Base-by-base conservation (phyloP, 2,113 vertebrate genomes). In the Calidris pugnax region DNA sequence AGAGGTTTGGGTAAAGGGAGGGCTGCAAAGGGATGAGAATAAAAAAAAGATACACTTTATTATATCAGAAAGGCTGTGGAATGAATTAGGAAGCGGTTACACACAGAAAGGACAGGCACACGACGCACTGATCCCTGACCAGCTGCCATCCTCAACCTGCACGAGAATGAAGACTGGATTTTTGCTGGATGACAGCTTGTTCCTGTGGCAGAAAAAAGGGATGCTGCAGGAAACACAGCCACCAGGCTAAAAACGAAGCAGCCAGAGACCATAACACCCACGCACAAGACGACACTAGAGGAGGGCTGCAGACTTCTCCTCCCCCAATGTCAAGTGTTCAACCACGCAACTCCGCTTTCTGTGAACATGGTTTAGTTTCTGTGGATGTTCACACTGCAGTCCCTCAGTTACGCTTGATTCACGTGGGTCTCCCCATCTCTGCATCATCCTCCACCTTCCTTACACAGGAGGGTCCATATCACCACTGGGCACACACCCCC, bases 1-100 rank as follows among this genome's bases (percentile, higher is more conserved):
- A 32, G 97, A 96, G 19, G 97, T 98, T 87, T 98, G 97, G 47
- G 97, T 83, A 92, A 97, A 98, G 23, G 96, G 93, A 55, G 98
- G 97, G 81, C 97, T 98, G 93, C 27, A 90, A 76, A 88, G 19
- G 20, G 7, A 91, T 53, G 8, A 7, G n/a, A 14, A 28, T 22
- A 12, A 24, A 26, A 39, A 59, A 16, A 48, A 60, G 10, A 67
- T 24, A 48, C 0, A 45, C 28, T 62, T 80, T 32, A 59, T 84
- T 78, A 26, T 23, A 71, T 41, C 17, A 66, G 53, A 87, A 82
- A 37, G 8, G 16, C 51, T 80, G 13, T 18, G 18, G 62, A 75
- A 75, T 24, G 4, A 57, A 21, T 63, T 30, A 73, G 48, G 56
- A 73, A 66, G 55, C 4, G 18, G 14, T 30, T 28, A 59, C 39